phyloP scores from a whole-genome alignment of 2,797 vertebrate genomes.

The Aphelocoma californica region DNA sequence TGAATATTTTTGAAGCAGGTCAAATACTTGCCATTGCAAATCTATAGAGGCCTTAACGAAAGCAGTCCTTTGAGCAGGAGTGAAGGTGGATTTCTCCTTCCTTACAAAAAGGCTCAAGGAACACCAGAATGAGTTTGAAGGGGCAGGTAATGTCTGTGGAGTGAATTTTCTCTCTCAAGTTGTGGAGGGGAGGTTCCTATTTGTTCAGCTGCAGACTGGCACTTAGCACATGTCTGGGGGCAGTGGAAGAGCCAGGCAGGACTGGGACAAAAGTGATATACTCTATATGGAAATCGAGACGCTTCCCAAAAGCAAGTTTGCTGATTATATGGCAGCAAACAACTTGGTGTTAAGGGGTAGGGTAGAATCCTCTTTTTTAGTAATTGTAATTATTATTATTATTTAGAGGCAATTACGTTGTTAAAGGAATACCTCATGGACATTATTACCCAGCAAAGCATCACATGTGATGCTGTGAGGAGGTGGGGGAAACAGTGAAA shows the following conservation, averaged over 20 bases:
- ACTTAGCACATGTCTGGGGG: neutral
- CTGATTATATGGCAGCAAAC: neutral
- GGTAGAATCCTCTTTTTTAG: neutral
- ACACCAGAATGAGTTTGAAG: neutral
- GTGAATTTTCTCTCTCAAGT: neutral
- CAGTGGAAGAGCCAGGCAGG: neutral
- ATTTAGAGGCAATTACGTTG: neutral
- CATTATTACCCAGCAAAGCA: neutral
- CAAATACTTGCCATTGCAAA: constrained; percentile 31
- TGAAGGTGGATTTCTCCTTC: constrained; percentile 31
- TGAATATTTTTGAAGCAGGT: constrained; percentile 54
- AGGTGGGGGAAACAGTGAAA: neutral
- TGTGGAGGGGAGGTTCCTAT: neutral
- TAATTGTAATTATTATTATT: neutral
- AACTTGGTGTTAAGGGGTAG: neutral
- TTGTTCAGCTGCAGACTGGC: neutral
- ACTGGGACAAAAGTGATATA: neutral
- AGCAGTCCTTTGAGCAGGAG: constrained; percentile 22
- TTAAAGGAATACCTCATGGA: neutral
- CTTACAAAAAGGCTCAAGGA: neutral
- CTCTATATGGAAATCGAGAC: rapidly evolving
- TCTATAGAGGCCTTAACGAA: constrained; percentile 22
- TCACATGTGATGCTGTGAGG: neutral
- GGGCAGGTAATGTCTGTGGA: neutral
- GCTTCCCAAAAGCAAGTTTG: neutral